Conservation (phyloP, 2,797 vertebrate genomes). For the Platalea minor region DNA sequence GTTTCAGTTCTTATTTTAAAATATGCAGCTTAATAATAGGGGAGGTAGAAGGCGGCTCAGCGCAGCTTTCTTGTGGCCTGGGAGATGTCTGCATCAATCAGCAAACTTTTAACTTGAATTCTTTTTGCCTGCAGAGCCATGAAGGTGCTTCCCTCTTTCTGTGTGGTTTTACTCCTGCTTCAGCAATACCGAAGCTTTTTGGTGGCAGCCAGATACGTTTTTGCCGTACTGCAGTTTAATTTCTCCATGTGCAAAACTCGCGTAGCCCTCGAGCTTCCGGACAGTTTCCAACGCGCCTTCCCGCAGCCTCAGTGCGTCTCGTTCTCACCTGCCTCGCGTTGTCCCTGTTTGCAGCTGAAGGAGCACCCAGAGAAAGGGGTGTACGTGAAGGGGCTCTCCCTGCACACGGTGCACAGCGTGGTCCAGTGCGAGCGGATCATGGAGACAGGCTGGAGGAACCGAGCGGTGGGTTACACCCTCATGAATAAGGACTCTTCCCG, state of each 20-base stretch:
- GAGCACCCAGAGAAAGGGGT: conserved; percentile 87
- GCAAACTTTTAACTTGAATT: background rate
- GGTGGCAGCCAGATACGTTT: background rate
- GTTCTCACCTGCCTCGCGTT: background rate
- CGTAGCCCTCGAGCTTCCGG: accelerated
- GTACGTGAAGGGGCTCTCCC: conserved; percentile 85
- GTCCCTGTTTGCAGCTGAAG: conserved; percentile 79
- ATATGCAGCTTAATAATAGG: background rate
- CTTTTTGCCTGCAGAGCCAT: background rate
- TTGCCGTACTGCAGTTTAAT: background rate
- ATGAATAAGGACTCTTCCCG: conserved; percentile 92
- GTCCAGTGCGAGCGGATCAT: conserved; percentile 84
- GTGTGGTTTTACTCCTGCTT: background rate
- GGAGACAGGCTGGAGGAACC: conserved; percentile 85
- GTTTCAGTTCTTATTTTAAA: background rate
- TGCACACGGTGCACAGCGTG: conserved; percentile 84
- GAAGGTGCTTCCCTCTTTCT: background rate
- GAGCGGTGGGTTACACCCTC: conserved; percentile 86
- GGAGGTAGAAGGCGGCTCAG: background rate
- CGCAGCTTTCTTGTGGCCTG: background rate
- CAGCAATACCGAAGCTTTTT: background rate
- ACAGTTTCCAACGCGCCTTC: background rate
- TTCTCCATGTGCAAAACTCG: accelerated
- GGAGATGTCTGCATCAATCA: background rate
- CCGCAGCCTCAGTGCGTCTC: accelerated